phyloP scores from a whole-genome alignment of 2,888 invertebrate species.

The Andrena minutula region DNA sequence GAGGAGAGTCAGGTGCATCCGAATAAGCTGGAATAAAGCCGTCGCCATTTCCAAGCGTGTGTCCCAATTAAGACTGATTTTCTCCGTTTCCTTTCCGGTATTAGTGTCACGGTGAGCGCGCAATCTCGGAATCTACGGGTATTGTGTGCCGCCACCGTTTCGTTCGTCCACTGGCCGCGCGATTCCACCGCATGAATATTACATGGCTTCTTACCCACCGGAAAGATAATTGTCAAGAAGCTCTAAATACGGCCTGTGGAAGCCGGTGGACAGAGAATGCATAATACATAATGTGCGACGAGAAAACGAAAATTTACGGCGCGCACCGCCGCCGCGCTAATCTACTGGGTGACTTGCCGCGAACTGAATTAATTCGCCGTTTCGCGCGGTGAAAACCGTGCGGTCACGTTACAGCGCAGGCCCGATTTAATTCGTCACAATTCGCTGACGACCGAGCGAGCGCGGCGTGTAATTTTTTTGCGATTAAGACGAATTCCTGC shows the following conservation, averaged over 20 bases:
- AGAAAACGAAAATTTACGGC: conserved; percentile 80
- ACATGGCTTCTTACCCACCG: conserved; percentile 84
- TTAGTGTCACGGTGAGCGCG: conserved; percentile 84
- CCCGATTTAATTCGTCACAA: conserved; percentile 37
- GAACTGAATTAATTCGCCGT: conserved; percentile 56
- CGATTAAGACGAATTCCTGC: conserved; percentile 25
- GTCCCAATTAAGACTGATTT: conserved; percentile 84
- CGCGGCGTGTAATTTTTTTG: conserved; percentile 29
- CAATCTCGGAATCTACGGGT: conserved; percentile 83
- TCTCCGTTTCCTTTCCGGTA: conserved; percentile 83
- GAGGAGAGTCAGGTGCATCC: conserved; percentile 44
- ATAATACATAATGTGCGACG: conserved; percentile 81
- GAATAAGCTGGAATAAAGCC: conserved; percentile 68
- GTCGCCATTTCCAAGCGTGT: conserved; percentile 74
- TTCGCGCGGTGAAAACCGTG: conserved; percentile 28
- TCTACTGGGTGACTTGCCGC: conserved; percentile 52
- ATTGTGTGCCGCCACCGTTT: conserved; percentile 74
- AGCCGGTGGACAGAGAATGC: conserved; percentile 82
- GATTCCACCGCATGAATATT: conserved; percentile 83
- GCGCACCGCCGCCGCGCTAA: conserved; percentile 66
- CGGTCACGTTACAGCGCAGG: conserved; percentile 1
- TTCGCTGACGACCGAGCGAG: conserved; percentile 11
- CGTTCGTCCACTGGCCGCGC: conserved; percentile 74
- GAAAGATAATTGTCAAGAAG: conserved; percentile 85
- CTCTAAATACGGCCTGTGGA: conserved; percentile 80